Evolutionary conservation across 2,113 vertebrate genomes (phyloP).

Genomic region (Echinops telfairi): DNA sequence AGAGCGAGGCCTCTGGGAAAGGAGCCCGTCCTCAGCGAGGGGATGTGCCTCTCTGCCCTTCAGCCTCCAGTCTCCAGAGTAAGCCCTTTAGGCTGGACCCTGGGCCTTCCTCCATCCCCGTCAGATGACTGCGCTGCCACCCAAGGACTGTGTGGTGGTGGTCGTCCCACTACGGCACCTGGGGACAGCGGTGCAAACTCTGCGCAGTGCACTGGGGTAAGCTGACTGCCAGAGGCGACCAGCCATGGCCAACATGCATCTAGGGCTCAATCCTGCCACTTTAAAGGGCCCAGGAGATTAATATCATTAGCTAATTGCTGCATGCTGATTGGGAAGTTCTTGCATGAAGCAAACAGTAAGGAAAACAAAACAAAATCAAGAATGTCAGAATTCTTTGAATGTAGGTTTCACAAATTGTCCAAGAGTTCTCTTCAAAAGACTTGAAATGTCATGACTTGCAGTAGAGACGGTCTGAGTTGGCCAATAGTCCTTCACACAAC

Average conservation of each 20-base stretch:
- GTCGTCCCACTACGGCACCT: not conserved
- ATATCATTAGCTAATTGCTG: constrained; percentile 6
- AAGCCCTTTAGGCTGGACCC: not conserved
- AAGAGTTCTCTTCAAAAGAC: constrained; percentile 46
- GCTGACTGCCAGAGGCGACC: not conserved
- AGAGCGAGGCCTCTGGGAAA: not conserved
- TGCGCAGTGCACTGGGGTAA: not conserved
- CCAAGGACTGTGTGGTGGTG: not conserved
- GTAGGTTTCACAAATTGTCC: not conserved
- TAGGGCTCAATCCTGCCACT: not conserved
- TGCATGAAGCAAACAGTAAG: constrained; percentile 37
- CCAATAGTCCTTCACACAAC: not conserved
- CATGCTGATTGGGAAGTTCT: not conserved
- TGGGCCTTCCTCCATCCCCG: not conserved
- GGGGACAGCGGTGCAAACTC: fast-evolving
- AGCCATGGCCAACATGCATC: not conserved
- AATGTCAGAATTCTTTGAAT: too few species aligned
- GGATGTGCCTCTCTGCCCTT: not conserved
- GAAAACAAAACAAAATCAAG: not conserved
- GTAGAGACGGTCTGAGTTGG: not conserved
- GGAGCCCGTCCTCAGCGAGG: not conserved
- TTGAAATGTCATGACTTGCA: not conserved
- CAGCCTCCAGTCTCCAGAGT: not conserved
- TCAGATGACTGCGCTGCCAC: not conserved
- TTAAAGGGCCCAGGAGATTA: not conserved